Base-by-base conservation (phyloP, 2,113 vertebrate genomes). In the Eublepharis macularius region DNA sequence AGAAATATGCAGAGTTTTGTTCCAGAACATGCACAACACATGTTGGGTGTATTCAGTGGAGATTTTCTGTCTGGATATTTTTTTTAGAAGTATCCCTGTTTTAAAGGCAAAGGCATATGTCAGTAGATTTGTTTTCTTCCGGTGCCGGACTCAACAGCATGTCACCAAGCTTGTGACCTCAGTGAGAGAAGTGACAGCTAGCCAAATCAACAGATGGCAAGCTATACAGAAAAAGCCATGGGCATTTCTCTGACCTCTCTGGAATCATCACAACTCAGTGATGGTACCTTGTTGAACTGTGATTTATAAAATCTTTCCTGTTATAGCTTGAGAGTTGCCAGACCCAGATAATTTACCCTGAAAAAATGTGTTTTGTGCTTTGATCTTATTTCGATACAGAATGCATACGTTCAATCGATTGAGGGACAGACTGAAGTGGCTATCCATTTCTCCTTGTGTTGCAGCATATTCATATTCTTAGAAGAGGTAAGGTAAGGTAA, bases 201-300 rank as follows among this genome's bases (percentile, higher is more conserved):
- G n/a, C 43, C 65, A n/a, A 39, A 4, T 29, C 81, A 68, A 24
- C n/a, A 54, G 77, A 84, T 79, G 80, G 6, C 72, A 76, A n/a
- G 65, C 70, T 14, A 80, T 69, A 45, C 68, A 75, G 39, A 87
- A 41, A 80, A 88, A 84, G 43, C 36, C 73, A 69, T 14, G 41
- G 32, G n/a, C n/a, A 87, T 73, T 73, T 63, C 16, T 80, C 73
- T 84, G 12, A 81, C 80, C 87, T 88, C 32, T 43, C 7, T 78
- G 73, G 41, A 89, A 91, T 86, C 73, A 65, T 11, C 72, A 66
- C 45, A 87, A 0, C 13, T 43, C 83, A 65, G 29, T 2, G 72
- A 68, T 78, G 26, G n/a, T 91, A 21, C 29, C 89, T 89, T 86
- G 72, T 68, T 93, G 70, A 89, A 87, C 83, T 80, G n/a, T 32